Base-by-base conservation (phyloP, 2,888 invertebrate species). In the Zygogramma bicolorata region DNA sequence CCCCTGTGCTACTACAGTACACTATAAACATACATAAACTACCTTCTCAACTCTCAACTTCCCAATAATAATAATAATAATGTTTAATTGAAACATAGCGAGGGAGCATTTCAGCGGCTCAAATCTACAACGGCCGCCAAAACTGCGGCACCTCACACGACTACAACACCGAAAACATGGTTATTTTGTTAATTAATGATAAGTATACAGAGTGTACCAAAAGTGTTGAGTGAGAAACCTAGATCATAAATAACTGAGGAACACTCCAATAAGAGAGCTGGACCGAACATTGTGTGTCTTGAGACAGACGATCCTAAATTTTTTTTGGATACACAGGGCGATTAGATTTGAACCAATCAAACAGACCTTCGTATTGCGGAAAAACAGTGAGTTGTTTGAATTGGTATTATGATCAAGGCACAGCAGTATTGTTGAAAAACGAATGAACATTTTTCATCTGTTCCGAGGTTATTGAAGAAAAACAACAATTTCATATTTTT, bases 1-100 rank as follows among this genome's bases (percentile, higher is more conserved):
- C 68, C 69, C 42, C 57, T 70, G 78, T 81, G 81, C 86, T 86
- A 87, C 87, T 87, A 87, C 86, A 87, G 86, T 87, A 87, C 86
- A 79, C 86, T 86, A 86, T 86, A 85, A 86, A 86, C 86, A 85
- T 85, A 86, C 86, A 85, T 87, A 86, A 86, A 87, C 86, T 86
- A 86, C 86, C 85, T 85, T 86, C 85, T 84, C 84, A 85, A 84
- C 83, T 82, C 83, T 78, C 84, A 86, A 86, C 86, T 85, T 86
- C 85, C 86, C 86, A 86, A 86, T 86, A 87, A 83, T 84, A 67
- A 73, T 73, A 66, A 65, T 65, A 65, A 73, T 69, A 70, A 65
- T 62, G 83, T 82, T 80, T 85, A 86, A 86, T 86, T 86, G 85
- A 86, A 86, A 76, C 65, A 86, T 85, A 85, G 86, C 86, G 84